Percentiles rank a stretch among this genome's conserved stretches.
Conservation (phyloP, 2,797 vertebrate species). For the Scyliorhinus canicula region DNA sequence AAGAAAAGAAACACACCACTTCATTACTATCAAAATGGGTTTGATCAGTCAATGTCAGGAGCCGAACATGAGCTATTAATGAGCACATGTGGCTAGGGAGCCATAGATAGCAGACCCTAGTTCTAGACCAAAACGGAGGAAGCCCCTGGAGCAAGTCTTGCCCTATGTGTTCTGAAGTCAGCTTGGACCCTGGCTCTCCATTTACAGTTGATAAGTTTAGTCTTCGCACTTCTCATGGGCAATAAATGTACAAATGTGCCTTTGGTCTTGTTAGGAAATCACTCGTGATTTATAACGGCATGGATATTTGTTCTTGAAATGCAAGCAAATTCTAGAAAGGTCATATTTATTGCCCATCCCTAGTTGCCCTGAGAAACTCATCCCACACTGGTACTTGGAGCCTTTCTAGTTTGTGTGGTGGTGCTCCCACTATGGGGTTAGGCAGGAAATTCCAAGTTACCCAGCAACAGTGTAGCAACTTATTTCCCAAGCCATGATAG, state of each 20-base stretch:
- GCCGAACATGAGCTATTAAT: too few species aligned
- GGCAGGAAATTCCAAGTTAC: neutral
- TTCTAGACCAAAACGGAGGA: too few species aligned
- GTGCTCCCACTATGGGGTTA: neutral
- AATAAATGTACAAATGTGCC: neutral
- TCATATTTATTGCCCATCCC: neutral
- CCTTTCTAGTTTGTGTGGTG: neutral
- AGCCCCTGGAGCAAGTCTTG: neutral
- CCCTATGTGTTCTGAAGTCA: neutral
- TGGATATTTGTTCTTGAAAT: neutral
- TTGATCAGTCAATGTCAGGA: too few species aligned
- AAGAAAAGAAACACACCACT: too few species aligned
- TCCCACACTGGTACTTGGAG: neutral
- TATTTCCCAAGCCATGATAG: neutral
- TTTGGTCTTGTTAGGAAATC: neutral
- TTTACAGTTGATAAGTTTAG: neutral
- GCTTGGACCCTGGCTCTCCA: neutral
- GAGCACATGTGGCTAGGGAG: too few species aligned
- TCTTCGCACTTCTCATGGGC: neutral
- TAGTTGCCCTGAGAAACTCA: neutral
- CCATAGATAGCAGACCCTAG: too few species aligned
- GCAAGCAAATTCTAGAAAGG: neutral
- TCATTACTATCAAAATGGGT: too few species aligned
- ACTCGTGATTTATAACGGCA: neutral
- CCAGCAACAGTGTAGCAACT: neutral